Base-by-base conservation (phyloP, 2,113 vertebrate genomes). In the Caranx melampygus region DNA sequence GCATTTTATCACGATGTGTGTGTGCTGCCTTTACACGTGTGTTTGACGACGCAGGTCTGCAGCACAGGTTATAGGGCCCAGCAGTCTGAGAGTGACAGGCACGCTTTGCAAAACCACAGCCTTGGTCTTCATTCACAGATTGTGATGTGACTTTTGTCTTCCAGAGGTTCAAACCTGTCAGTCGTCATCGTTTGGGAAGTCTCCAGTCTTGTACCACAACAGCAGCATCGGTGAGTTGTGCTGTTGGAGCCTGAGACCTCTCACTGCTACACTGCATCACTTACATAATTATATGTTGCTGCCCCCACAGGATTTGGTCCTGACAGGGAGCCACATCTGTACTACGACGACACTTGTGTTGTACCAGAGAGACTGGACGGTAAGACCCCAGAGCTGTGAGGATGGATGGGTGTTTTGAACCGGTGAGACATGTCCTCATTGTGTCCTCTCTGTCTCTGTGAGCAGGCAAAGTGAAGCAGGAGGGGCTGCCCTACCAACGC, bases 81-180 rank as follows among this genome's bases (percentile, higher is more conserved):
- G 26, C 26, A 26, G 26, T 26, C 26, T 26, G 26, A 26, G 26
- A 26, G 26, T 26, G 26, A 26, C 26, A 26, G 26, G 26, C 26
- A 26, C 26, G 26, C 26, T 26, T 26, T 26, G 26, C 26, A 26
- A 26, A 26, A 26, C 26, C 26, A 26, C 26, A 26, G 26, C 26
- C 1, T 26, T 26, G 26, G 1, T 26, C 26, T 11, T 33, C 0
- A 72, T 33, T 9, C 42, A 42, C 4, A 34, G 26, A 16, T 44
- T 74, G 35, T 21, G 51, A 26, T 45, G 14, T 47, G 66, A 44
- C 58, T 13, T 73, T 16, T 81, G 35, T 87, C 60, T 93, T 89
- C 18, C 93, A 99, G 97, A 98, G 93, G 96, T 97, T 93, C 96
- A 96, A 91, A 97, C 96, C 83, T 99, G 97, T 93, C 97, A 97